Conservation (phyloP, 2,888 invertebrate species). For the Heliconius cydno region DNA sequence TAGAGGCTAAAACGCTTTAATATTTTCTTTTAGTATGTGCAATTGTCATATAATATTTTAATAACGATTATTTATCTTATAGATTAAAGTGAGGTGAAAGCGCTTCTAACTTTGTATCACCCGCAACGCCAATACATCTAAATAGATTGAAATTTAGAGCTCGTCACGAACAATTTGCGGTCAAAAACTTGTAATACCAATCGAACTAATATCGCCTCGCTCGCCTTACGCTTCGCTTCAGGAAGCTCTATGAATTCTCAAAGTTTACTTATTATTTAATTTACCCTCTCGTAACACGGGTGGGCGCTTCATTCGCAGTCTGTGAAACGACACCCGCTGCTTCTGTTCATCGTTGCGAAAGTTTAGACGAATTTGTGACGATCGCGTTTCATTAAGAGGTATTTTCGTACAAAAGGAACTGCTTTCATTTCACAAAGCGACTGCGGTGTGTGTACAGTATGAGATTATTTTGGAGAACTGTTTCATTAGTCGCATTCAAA, state of each 20-base stretch:
- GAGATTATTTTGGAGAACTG: conserved; percentile 72
- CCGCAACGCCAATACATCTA: background rate
- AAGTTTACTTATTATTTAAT: conserved; percentile 80
- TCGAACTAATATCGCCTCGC: conserved; percentile 65
- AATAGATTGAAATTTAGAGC: conserved; percentile 46
- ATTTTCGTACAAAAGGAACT: conserved; percentile 72
- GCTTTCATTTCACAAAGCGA: conserved; percentile 74
- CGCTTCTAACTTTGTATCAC: background rate
- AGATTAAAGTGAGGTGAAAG: background rate
- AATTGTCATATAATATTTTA: background rate
- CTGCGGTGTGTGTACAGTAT: conserved; percentile 59
- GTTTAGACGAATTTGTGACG: conserved; percentile 78
- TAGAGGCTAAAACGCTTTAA: too few species aligned
- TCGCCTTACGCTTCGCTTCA: conserved; percentile 54
- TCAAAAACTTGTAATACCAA: conserved; percentile 68
- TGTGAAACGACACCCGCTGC: conserved; percentile 66
- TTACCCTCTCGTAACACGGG: conserved; percentile 61
- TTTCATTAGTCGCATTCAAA: conserved; percentile 77
- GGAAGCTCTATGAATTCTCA: conserved; percentile 57
- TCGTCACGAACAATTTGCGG: conserved; percentile 66
- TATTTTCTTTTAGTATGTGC: background rate
- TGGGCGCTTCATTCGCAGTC: conserved; percentile 57
- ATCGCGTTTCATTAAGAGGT: conserved; percentile 77
- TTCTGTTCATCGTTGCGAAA: conserved; percentile 74
- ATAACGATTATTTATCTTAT: background rate